Percentiles rank a stretch among this genome's conserved stretches.
Conservation (phyloP, 2,113 vertebrate genomes). For the Asarcornis scutulata region DNA sequence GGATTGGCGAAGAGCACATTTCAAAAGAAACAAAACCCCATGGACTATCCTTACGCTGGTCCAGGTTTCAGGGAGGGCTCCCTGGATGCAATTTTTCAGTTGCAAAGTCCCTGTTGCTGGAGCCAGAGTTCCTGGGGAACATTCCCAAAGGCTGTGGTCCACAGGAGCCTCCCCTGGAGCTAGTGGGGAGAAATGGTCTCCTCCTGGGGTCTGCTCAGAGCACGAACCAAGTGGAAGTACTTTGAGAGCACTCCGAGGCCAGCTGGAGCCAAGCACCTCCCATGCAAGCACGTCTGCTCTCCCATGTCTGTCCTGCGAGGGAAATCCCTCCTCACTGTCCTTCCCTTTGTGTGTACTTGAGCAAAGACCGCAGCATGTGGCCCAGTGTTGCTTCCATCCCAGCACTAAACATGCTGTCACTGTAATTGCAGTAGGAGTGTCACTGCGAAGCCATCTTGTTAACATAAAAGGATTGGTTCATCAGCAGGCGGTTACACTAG, state of each 20-base stretch:
- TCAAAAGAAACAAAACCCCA: neutral
- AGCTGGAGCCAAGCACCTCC: neutral
- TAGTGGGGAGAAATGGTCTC: accelerated
- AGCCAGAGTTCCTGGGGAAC: neutral
- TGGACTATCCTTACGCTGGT: neutral
- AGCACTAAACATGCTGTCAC: accelerated
- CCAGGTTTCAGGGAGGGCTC: neutral
- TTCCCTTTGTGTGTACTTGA: neutral
- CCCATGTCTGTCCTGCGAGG: accelerated
- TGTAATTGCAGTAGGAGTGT: neutral
- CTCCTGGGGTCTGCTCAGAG: accelerated
- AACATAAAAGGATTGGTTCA: neutral
- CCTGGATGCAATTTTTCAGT: neutral
- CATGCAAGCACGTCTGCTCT: neutral
- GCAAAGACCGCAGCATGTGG: neutral
- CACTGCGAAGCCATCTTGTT: neutral
- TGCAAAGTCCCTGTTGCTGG: neutral
- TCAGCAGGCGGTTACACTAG: neutral
- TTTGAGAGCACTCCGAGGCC: accelerated
- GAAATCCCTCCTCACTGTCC: neutral
- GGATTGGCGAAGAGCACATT: neutral
- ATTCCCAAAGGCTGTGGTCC: neutral
- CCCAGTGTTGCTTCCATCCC: neutral
- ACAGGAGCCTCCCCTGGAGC: neutral
- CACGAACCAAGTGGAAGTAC: neutral